Percentiles rank a stretch among this genome's conserved stretches.
phyloP scores from a whole-genome alignment of 2,888 invertebrate species.

The Heliconius hortense region DNA sequence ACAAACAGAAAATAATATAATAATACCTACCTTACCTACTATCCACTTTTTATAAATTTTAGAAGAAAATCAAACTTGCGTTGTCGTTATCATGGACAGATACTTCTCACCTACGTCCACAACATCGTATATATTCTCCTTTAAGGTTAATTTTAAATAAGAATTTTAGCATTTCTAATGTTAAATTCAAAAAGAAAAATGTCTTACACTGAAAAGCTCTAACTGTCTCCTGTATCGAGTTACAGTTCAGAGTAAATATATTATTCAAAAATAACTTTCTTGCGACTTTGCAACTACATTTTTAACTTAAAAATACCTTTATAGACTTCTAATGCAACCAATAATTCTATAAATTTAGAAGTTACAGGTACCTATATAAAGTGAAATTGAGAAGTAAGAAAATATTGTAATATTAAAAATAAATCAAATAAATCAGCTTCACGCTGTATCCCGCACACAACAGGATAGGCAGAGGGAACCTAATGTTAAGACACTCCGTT shows the following conservation, averaged over 20 bases:
- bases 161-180: background rate
- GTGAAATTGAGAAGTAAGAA: background rate
- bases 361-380: background rate
- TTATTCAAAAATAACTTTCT: background rate
- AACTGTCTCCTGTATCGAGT: slow-evolving; percentile 14
- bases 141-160: background rate
- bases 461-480: too few species aligned
- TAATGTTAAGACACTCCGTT: too few species aligned
- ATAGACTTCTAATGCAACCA: background rate
- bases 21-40: too few species aligned
- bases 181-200: slow-evolving; percentile 2
- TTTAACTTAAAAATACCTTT: background rate
- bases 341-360: background rate
- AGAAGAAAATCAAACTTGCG: background rate
- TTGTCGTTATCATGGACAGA: too few species aligned
- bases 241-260: slow-evolving; percentile 7
- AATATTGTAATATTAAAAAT: too few species aligned
- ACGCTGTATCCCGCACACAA: too few species aligned
- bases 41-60: background rate
- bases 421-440: too few species aligned
- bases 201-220: slow-evolving; percentile 1
- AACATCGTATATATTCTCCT: background rate
- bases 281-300: slow-evolving; percentile 1
- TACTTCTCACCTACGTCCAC: too few species aligned
- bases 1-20: too few species aligned